These are phyloP conservation scores for Chiroxiphia lanceolata DNA, from an alignment of 2,797 vertebrate species.

Conservation along the genomic window DNA sequence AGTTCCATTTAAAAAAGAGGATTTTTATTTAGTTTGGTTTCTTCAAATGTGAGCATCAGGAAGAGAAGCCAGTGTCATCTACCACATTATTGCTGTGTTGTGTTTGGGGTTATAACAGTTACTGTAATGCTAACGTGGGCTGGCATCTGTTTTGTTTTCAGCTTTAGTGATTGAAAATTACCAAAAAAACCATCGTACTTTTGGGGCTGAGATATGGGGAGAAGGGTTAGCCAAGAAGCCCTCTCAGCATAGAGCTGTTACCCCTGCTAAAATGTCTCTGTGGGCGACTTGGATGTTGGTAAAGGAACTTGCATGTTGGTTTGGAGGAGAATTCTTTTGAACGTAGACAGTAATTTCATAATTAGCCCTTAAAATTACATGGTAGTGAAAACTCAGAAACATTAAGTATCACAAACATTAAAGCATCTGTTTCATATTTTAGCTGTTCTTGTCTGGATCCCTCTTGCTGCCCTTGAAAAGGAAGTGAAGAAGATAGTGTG, in stretches of 20 bases:
- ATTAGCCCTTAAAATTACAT: constrained; percentile 72
- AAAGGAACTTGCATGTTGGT: constrained; percentile 24
- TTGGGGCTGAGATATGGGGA: neutral
- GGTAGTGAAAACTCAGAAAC: constrained; percentile 39
- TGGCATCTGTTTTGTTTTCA: constrained; percentile 54
- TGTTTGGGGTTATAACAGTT: constrained; percentile 33
- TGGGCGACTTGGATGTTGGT: constrained; percentile 32
- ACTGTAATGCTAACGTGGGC: constrained; percentile 21
- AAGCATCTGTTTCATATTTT: constrained; percentile 58
- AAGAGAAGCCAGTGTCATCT: constrained; percentile 3
- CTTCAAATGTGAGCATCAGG: neutral
- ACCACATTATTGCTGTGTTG: constrained; percentile 1
- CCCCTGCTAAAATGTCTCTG: neutral
- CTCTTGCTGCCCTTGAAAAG: neutral
- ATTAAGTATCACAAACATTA: constrained; percentile 27
- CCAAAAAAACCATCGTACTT: neutral
- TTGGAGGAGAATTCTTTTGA: constrained; percentile 48
- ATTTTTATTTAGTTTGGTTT: constrained; percentile 45
- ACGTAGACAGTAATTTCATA: constrained; percentile 60
- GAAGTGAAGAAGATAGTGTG: neutral
- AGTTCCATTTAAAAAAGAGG: constrained; percentile 28
- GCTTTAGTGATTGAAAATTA: constrained; percentile 16
- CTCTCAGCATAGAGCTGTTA: neutral
- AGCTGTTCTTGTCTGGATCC: neutral
- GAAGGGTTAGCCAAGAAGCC: neutral